Evolutionary conservation across 2,888 invertebrate genomes (phyloP).

Genomic region (Odontomyia ornata): DNA sequence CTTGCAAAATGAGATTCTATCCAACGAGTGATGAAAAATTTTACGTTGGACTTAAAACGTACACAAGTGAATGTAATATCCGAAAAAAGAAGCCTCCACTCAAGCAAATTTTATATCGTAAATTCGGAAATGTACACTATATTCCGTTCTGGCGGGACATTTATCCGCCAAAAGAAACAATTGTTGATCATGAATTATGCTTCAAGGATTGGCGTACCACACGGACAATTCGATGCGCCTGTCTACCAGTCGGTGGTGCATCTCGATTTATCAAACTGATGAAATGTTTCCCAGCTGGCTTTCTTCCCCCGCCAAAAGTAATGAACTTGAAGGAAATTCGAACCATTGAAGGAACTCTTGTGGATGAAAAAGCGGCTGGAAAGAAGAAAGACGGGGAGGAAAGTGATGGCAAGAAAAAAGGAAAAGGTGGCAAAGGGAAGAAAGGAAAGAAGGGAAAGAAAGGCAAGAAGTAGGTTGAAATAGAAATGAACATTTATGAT

Average conservation of each 20-base stretch:
- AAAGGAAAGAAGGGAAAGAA: constrained; percentile 24
- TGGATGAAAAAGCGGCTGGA: not conserved
- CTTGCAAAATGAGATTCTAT: constrained; percentile 28
- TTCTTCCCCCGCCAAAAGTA: constrained; percentile 23
- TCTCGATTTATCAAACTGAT: constrained; percentile 1
- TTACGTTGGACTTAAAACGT: constrained; percentile 15
- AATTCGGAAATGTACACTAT: not conserved
- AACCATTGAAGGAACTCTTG: not conserved
- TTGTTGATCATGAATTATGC: constrained; percentile 25
- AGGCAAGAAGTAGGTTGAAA: not conserved
- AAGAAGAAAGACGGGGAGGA: not conserved
- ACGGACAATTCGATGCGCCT: constrained; percentile 24
- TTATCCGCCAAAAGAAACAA: constrained; percentile 12
- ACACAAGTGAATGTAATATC: not conserved
- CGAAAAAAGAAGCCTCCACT: not conserved
- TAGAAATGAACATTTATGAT: too few species aligned
- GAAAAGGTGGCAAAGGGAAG: not conserved
- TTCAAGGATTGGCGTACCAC: constrained; percentile 21
- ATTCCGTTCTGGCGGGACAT: constrained; percentile 31
- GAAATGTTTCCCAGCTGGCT: constrained; percentile 26
- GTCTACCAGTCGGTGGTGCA: constrained; percentile 15
- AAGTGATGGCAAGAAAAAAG: not conserved
- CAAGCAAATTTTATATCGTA: not conserved
- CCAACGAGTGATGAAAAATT: constrained; percentile 38
- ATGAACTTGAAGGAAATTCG: constrained; percentile 15